These are phyloP conservation scores for Diplodus puntazzo DNA, from an alignment of 2,797 vertebrate species.

Conservation along the genomic window DNA sequence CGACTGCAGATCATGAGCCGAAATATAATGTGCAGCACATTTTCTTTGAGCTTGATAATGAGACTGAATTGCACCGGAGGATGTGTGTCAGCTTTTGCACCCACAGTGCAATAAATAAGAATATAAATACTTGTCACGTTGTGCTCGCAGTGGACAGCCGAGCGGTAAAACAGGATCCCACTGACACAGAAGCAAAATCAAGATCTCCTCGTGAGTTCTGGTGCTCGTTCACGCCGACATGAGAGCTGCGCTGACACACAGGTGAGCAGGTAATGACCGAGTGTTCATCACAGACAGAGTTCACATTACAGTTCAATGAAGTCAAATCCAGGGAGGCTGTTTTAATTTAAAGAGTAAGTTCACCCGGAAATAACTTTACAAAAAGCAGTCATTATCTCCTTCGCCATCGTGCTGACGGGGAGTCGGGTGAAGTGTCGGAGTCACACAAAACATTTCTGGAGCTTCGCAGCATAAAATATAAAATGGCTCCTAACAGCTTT, in stretches of 20 bases:
- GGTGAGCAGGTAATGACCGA: conserved; percentile 26
- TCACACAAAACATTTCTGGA: too few species aligned
- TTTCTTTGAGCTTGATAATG: not conserved
- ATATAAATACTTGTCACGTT: not conserved
- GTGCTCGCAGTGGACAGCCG: not conserved
- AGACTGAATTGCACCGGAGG: not conserved
- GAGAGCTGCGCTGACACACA: not conserved
- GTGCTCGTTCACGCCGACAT: not conserved
- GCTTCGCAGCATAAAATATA: too few species aligned
- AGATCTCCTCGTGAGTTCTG: not conserved
- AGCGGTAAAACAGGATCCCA: not conserved
- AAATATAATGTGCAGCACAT: not conserved
- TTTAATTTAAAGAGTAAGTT: too few species aligned
- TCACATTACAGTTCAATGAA: conserved; percentile 35
- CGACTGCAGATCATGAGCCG: not conserved
- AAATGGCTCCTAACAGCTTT: too few species aligned
- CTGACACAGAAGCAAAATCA: not conserved
- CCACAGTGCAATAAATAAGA: not conserved
- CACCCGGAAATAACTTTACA: too few species aligned
- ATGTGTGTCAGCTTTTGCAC: not conserved
- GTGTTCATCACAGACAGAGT: conserved; percentile 38
- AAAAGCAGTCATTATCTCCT: too few species aligned
- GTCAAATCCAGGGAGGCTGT: conserved; percentile 47
- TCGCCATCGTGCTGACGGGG: too few species aligned
- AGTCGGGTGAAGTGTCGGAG: too few species aligned